phyloP scores from a whole-genome alignment of 2,888 invertebrate species.

The Trichogramma evanescens region DNA sequence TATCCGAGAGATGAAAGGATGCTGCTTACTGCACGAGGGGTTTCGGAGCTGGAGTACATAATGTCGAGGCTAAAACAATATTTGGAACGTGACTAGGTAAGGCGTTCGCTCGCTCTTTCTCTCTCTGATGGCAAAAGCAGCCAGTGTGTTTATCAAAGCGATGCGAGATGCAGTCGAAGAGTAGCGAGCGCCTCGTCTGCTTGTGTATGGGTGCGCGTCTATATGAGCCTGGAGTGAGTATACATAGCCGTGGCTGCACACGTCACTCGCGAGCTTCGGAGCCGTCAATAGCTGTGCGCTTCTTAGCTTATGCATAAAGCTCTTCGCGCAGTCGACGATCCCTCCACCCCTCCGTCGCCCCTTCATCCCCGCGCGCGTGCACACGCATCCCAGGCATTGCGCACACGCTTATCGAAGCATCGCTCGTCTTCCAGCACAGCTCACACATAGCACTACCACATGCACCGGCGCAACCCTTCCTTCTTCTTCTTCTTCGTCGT shows the following conservation, averaged over 20 bases:
- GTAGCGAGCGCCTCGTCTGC: slow-evolving; percentile 1
- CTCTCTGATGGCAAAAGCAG: background rate
- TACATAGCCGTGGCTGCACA: background rate
- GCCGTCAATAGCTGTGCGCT: slow-evolving; percentile 38
- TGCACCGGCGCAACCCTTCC: slow-evolving; percentile 8
- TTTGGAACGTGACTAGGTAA: slow-evolving; percentile 23
- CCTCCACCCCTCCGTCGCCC: slow-evolving; percentile 19
- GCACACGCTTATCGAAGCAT: slow-evolving; percentile 16
- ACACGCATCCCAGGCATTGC: background rate
- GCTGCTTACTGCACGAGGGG: background rate
- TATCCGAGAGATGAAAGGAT: background rate
- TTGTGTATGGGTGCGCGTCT: no score
- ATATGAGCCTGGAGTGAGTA: no score
- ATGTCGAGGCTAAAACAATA: slow-evolving; percentile 22
- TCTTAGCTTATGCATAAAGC: slow-evolving; percentile 45
- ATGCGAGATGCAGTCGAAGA: background rate
- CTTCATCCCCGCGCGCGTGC: slow-evolving; percentile 20
- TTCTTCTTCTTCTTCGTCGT: slow-evolving; percentile 13
- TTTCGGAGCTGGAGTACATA: slow-evolving; percentile 4
- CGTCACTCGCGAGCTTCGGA: slow-evolving; percentile 10
- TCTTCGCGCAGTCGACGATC: slow-evolving; percentile 33
- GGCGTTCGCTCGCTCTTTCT: background rate
- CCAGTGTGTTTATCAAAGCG: slow-evolving; percentile 22
- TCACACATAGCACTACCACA: no score
- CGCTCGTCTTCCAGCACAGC: background rate